Conservation (phyloP, 1,140 invertebrate genomes). For the Diprion similis region DNA sequence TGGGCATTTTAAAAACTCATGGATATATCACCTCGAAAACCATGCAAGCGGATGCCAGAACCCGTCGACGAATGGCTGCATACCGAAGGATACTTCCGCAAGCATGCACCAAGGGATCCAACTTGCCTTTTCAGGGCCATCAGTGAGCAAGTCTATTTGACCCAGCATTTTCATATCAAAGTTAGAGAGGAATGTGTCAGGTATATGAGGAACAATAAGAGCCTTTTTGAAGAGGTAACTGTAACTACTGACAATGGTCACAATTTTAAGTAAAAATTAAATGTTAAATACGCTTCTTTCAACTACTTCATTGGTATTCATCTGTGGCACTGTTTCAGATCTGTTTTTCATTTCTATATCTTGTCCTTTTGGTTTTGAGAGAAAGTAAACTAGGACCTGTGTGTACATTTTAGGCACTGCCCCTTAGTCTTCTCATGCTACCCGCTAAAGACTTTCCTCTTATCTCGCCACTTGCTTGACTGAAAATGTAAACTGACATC, state of each 20-base stretch:
- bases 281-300: slow-evolving; percentile 55
- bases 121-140: slow-evolving; percentile 85
- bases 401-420: too few species aligned
- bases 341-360: slow-evolving; percentile 39
- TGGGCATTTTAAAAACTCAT: slow-evolving; percentile 24
- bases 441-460: too few species aligned
- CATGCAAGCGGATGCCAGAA: slow-evolving; percentile 51
- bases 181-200: slow-evolving; percentile 76
- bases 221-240: slow-evolving; percentile 62
- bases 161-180: slow-evolving; percentile 76
- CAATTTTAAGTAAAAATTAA: background rate
- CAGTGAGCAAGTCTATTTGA: slow-evolving; percentile 84
- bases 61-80: slow-evolving; percentile 80
- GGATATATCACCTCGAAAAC: slow-evolving; percentile 44
- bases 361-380: slow-evolving; percentile 30
- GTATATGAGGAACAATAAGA: slow-evolving; percentile 70
- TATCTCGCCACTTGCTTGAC: too few species aligned
- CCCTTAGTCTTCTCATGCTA: too few species aligned
- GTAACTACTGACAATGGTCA: background rate
- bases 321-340: slow-evolving; percentile 44
- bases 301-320: slow-evolving; percentile 48
- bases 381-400: slow-evolving; percentile 16
- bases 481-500: too few species aligned
- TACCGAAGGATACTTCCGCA: slow-evolving; percentile 78
- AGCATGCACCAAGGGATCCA: slow-evolving; percentile 82